These are phyloP conservation scores for Pangasianodon hypophthalmus DNA, from an alignment of 2,113 vertebrate species.

Conservation along the genomic window DNA sequence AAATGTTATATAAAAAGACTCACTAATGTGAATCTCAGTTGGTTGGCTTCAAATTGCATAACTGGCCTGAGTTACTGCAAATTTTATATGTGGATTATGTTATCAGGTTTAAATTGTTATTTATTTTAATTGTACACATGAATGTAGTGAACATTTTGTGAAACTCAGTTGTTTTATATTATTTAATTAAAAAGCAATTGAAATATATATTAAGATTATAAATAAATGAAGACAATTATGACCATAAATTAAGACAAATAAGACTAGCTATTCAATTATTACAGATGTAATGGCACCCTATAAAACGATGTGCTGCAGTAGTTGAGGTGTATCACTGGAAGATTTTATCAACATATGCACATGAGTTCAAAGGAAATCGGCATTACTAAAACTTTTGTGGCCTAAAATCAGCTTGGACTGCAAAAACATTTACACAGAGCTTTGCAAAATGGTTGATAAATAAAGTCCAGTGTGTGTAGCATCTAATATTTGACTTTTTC, in stretches of 20 bases:
- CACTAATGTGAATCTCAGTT: not conserved
- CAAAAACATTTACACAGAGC: not conserved
- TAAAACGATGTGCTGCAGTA: not conserved
- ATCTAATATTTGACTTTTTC: not conserved
- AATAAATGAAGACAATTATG: not conserved
- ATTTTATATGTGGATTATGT: not conserved
- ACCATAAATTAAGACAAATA: not conserved
- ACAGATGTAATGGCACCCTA: not conserved
- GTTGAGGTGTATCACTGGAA: not conserved
- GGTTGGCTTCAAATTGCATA: not conserved
- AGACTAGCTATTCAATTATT: not conserved
- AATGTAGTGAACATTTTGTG: not conserved
- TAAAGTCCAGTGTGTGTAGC: not conserved
- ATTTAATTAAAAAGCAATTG: not conserved
- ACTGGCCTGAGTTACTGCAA: not conserved
- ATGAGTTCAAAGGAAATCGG: not conserved
- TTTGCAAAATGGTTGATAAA: not conserved
- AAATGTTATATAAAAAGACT: not conserved
- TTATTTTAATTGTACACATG: not conserved
- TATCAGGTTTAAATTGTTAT: not conserved
- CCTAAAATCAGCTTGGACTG: not conserved
- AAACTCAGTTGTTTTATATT: too few relatives aligned
- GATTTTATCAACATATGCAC: not conserved
- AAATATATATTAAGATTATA: not conserved
- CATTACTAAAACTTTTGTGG: not conserved